Base-by-base conservation (phyloP, 2,113 vertebrate genomes). In the Scomber japonicus region DNA sequence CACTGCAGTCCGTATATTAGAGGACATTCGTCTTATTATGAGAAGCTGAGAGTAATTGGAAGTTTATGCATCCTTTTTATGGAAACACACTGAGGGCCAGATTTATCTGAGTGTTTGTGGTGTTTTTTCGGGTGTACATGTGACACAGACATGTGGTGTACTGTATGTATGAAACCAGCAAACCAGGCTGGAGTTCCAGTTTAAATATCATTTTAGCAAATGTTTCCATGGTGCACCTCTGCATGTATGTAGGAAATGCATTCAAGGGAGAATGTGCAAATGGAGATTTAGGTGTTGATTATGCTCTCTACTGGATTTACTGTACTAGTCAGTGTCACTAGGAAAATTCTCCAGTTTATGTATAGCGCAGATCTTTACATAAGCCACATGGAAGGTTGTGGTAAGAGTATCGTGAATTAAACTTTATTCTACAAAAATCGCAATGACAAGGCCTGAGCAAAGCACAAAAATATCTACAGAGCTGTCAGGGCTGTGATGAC, bases 11-110 rank as follows among this genome's bases (percentile, higher is more conserved):
- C 46, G n/a, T 73, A 78, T 90, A 90, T 90, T 88, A 91, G 81
- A 85, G 64, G 71, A 78, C 80, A 92, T 93, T 91, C 72, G 83
- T 94, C 85, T 92, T 91, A 85, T 91, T 84, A 80, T 77, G 80
- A 86, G 55, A 75, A 72, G 71, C 78, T 21, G 63, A 84, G 70
- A 57, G 80, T 89, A 78, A 88, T 92, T 93, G 87, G 72, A 87
- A 84, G 72, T 86, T 79, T 83, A 81, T 84, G 77, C 75, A 53
- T 75, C 71, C 31, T 87, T 27, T 90, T 76, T 77, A 75, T 77
- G 53, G 55, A 66, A 30, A 68, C 7, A 17, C 31, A 50, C 4
- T 0, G 14, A 17, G 40, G 8, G 56, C 31, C 35, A 19, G 24
- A 35, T 71, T 50, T 65, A 71, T 53, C 3, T 6, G 21, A 14